Base-by-base conservation (phyloP, 2,888 invertebrate species). In the Amphipoea oculea region DNA sequence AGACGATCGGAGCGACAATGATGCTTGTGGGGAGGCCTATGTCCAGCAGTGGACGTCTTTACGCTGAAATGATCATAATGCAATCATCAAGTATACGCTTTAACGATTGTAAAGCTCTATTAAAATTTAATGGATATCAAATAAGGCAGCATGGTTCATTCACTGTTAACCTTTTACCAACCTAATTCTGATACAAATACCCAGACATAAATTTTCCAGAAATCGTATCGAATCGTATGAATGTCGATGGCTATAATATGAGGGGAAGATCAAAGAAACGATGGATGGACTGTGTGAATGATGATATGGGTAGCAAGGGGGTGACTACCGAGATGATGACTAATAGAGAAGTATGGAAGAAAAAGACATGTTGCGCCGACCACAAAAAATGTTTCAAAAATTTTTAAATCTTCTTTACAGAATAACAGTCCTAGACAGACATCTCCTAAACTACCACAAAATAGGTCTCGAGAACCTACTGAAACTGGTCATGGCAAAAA, bases 351-450 rank as follows among this genome's bases (percentile, higher is more conserved):
- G 48, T 12, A 48, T 48, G 14, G 48, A 14, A 48, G 48, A 48
- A 12, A 48, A 4, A 48, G 48, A 14, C 14, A 14, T 14, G 14
- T 4, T 5, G 5, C 48, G 14, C 48, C 48, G 48, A 14, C 48
- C 48, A 4, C 48, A 48, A 48, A 48, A 4, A 48, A 48, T 48
- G 48, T 5, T 62, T 48, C 20, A 17, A 60, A 40, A 7, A 12
- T 6, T 6, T 20, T 40, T 7, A 14, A n/a, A 29, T 17, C 11
- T 42, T 57, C 14, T 79, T 91, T 89, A 0, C 94, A 97, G 96
- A 84, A 97, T 97, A 91, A 97, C 96, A 88, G 94, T 94, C 0
- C 84, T 97, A 3, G 96, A 97, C 67, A 91, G 96, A 2, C 96
- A 97, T 85, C 93, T 97, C 0, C 85, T 97, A 0, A 96, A 94